phyloP scores from a whole-genome alignment of 2,797 vertebrate genomes.

The Acropternis orthonyx region DNA sequence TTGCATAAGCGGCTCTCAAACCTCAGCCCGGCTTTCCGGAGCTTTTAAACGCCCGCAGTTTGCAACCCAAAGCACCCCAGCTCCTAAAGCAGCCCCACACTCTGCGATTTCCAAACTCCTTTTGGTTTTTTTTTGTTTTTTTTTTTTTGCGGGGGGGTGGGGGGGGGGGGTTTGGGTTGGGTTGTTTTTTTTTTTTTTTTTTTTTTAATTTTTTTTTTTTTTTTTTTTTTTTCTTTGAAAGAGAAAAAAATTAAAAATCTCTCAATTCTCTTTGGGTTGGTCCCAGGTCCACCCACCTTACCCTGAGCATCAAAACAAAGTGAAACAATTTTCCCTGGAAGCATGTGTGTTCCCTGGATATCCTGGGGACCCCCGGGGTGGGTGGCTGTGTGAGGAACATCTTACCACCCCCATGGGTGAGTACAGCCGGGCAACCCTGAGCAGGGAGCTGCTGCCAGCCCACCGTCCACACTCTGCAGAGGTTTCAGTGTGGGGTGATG shows the following conservation, averaged over 20 bases:
- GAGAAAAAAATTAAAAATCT: fast-evolving
- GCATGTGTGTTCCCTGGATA: fast-evolving
- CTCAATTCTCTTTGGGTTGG: background rate
- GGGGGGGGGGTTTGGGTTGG: too few relatives aligned
- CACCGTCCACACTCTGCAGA: background rate
- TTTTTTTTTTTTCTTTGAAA: too few relatives aligned
- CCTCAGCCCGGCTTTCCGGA: background rate
- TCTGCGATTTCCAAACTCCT: background rate
- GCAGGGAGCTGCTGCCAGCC: background rate
- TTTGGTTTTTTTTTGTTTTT: too few relatives aligned
- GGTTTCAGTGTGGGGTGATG: background rate
- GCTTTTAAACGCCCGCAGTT: background rate
- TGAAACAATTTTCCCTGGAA: background rate
- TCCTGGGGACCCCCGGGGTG: background rate
- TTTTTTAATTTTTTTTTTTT: too few relatives aligned
- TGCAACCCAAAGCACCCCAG: background rate
- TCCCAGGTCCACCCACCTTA: fast-evolving
- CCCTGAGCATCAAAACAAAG: background rate
- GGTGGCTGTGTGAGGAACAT: background rate
- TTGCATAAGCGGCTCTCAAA: background rate
- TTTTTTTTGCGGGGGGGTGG: too few relatives aligned
- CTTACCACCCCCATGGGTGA: background rate
- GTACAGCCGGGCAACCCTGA: background rate
- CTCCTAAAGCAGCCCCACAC: background rate
- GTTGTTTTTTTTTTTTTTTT: too few relatives aligned